These are phyloP conservation scores for Cataglyphis albicans DNA, from an alignment of 2,888 invertebrate genomes.

Conservation along the genomic window DNA sequence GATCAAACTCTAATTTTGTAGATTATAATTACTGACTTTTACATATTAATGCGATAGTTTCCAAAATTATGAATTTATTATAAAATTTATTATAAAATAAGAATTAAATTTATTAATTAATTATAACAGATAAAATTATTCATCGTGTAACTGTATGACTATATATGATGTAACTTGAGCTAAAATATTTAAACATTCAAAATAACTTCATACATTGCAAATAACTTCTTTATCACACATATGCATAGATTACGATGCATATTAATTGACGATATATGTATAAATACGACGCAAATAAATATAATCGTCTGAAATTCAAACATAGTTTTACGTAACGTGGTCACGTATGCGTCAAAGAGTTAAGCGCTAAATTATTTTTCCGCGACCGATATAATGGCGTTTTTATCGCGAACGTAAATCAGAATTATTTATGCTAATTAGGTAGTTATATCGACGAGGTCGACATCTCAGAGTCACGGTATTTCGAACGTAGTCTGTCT, in stretches of 20 bases:
- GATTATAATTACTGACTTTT: not conserved
- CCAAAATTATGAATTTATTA: not conserved
- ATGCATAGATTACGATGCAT: not conserved
- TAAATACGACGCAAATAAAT: not conserved
- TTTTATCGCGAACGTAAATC: not conserved
- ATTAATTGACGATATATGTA: not conserved
- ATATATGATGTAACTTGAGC: not conserved
- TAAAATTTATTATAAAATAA: slow-evolving; percentile 1
- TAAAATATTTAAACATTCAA: not conserved
- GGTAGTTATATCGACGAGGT: not conserved
- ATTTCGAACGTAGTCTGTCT: not conserved
- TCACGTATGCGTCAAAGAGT: not conserved
- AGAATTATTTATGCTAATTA: slow-evolving; percentile 22
- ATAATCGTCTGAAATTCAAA: not conserved
- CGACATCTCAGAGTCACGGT: not conserved
- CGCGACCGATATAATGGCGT: not conserved
- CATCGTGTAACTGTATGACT: not conserved
- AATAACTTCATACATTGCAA: not conserved
- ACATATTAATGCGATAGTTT: not conserved
- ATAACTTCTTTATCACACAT: not conserved
- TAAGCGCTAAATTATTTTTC: not conserved
- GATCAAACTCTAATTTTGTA: not conserved
- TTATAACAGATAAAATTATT: not conserved
- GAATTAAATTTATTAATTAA: slow-evolving; percentile 3
- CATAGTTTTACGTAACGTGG: not conserved